Conservation (phyloP, 2,797 vertebrate genomes). For the Darevskia nairensis region DNA sequence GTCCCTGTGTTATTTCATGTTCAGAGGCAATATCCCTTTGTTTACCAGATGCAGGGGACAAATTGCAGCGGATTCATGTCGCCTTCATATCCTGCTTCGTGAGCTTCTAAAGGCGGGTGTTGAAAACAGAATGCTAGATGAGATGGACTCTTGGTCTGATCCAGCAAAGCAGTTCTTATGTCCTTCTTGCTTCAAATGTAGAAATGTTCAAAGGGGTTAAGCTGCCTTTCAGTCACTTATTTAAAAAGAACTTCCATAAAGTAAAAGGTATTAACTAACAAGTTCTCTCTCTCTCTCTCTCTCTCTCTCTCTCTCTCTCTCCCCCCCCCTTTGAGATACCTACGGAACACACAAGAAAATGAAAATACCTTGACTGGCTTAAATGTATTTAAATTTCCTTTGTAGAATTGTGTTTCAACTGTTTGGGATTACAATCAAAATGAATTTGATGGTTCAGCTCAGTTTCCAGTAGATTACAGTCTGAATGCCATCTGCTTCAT, state of each 20-base stretch:
- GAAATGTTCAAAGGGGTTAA: slow-evolving; percentile 9
- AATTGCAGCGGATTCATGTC: not conserved
- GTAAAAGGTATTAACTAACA: slow-evolving; percentile 2
- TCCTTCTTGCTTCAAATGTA: slow-evolving; percentile 9
- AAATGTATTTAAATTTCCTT: slow-evolving; percentile 58
- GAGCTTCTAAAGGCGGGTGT: not conserved
- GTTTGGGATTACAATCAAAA: slow-evolving; percentile 66
- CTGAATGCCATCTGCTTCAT: slow-evolving; percentile 59
- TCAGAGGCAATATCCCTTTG: not conserved
- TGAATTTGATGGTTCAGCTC: slow-evolving; percentile 65
- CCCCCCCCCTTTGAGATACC: not conserved
- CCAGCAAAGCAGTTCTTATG: not conserved
- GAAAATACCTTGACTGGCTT: slow-evolving; percentile 39
- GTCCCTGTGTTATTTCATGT: not conserved
- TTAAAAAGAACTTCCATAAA: not conserved
- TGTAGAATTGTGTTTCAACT: slow-evolving; percentile 54
- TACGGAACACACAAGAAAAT: slow-evolving; percentile 29
- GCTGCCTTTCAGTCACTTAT: not conserved
- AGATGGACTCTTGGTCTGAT: not conserved
- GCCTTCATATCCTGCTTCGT: too few species aligned
- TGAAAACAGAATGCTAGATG: not conserved
- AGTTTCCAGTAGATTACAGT: slow-evolving; percentile 58
- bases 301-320: too few species aligned
- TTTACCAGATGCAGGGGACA: not conserved
- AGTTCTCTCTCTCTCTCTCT: too few species aligned